Evolutionary conservation across 2,888 invertebrate species (phyloP).

Genomic region (Rhingia rostrata): DNA sequence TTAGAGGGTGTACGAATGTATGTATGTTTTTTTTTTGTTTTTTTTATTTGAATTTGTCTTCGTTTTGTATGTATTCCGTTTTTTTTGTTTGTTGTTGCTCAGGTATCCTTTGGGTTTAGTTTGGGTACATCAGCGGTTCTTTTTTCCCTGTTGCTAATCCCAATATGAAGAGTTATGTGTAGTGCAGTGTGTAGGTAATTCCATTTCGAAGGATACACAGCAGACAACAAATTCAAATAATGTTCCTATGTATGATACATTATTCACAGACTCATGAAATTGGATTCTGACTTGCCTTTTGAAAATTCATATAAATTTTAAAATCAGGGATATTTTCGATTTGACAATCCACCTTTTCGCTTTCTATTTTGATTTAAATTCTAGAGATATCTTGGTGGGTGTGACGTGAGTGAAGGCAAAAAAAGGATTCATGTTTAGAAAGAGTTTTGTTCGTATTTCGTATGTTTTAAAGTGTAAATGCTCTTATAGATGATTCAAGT

Average conservation of each 20-base stretch:
- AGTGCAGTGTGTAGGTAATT: slow-evolving; percentile 7
- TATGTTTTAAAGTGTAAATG: no score
- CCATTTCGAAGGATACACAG: neutral
- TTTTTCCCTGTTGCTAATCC: neutral
- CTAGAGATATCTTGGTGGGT: no score
- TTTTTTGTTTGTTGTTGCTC: neutral
- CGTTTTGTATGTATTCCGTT: neutral
- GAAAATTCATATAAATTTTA: slow-evolving; percentile 59
- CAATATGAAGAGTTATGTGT: neutral
- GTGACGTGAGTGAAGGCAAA: no score
- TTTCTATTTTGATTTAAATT: slow-evolving; percentile 9
- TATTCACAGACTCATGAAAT: slow-evolving; percentile 64
- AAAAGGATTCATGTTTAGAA: no score
- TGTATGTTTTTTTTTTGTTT: neutral
- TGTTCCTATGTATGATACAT: slow-evolving; percentile 24
- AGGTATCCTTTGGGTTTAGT: slow-evolving; percentile 13
- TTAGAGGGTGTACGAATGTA: neutral
- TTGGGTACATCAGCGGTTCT: neutral
- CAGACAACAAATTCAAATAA: slow-evolving; percentile 33
- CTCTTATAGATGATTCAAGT: no score
- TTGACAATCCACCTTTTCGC: slow-evolving; percentile 14
- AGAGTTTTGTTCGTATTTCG: no score
- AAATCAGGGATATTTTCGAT: slow-evolving; percentile 53
- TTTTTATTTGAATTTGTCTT: neutral
- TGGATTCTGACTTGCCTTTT: slow-evolving; percentile 62